Base-by-base conservation (phyloP, 2,888 invertebrate genomes). In the Aspidapion aeneum region DNA sequence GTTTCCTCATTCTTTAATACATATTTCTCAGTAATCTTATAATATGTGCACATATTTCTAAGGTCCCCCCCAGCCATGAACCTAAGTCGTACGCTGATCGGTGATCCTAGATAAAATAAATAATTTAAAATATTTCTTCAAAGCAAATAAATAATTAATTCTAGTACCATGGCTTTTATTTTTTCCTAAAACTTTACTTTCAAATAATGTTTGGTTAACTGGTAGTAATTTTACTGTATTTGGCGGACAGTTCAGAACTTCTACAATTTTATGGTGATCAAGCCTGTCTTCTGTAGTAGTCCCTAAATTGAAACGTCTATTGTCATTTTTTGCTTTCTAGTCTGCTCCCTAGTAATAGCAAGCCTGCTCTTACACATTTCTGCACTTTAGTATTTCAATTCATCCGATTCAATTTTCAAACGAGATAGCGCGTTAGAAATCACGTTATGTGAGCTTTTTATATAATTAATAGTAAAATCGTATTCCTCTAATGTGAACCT, bases 201-300 rank as follows among this genome's bases (percentile, higher is more conserved):
- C 35, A 35, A 61, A 12, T 51, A 21, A 2, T 16, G 21, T 50
- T 49, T 17, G 9, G 17, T 35, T 49, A 12, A 62, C 5, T 12
- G 19, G 35, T 48, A 56, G 18, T 55, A 64, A 61, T 61, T 63
- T 57, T 57, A 21, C 19, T 50, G 57, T 50, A n/a, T 63, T 18
- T 20, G 48, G 17, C 7, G 60, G 65, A 35, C 60, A 60, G 21
- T 63, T 65, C 18, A 65, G 21, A 18, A 65, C 21, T 60, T 65
- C 63, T 17, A 65, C 63, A 52, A 64, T 21, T 55, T 58, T 62
- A 58, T 60, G 65, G 60, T 65, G 63, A 63, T 63, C 63, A 63
- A 35, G 18, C 62, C 65, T 63, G 50, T 63, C 21, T n/a, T 60
- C 59, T 35, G 35, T 35, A 35, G 35, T 35, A 35, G 35, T 35